These are phyloP conservation scores for Carpatolechia fugitivella DNA, from an alignment of 2,888 invertebrate species.

Conservation along the genomic window DNA sequence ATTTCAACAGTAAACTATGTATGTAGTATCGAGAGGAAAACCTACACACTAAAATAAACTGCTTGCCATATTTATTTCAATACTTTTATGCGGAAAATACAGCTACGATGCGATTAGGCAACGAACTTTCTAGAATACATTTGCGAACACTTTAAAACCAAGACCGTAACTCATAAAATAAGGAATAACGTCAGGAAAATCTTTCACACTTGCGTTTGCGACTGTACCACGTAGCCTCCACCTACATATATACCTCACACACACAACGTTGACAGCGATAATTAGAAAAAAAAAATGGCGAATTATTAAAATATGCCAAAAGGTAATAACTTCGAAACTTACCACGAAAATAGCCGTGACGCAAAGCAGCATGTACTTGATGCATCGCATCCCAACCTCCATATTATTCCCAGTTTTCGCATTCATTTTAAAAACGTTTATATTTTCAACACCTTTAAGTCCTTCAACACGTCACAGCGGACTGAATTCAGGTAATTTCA, in stretches of 20 bases:
- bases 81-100: not conserved
- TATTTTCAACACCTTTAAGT: not conserved
- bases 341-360: constrained; percentile 90
- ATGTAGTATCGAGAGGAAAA: no score
- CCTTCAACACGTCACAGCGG: constrained; percentile 24
- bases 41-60: no score
- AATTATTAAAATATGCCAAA: not conserved
- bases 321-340: constrained; percentile 55
- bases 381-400: constrained; percentile 85
- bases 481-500: constrained; percentile 35
- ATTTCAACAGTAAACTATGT: not conserved
- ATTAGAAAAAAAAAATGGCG: not conserved
- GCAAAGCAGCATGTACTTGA: constrained; percentile 87
- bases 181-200: not conserved
- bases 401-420: not conserved
- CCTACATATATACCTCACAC: not conserved
- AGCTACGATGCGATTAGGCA: not conserved
- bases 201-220: not conserved
- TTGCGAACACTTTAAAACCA: no score
- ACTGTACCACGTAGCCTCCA: not conserved
- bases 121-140: no score
- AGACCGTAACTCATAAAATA: no score
- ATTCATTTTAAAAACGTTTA: constrained; percentile 48
- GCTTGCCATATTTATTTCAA: no score
- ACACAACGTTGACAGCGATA: not conserved